Evolutionary conservation across 2,113 vertebrate genomes (phyloP).

Genomic region (Psophia crepitans): DNA sequence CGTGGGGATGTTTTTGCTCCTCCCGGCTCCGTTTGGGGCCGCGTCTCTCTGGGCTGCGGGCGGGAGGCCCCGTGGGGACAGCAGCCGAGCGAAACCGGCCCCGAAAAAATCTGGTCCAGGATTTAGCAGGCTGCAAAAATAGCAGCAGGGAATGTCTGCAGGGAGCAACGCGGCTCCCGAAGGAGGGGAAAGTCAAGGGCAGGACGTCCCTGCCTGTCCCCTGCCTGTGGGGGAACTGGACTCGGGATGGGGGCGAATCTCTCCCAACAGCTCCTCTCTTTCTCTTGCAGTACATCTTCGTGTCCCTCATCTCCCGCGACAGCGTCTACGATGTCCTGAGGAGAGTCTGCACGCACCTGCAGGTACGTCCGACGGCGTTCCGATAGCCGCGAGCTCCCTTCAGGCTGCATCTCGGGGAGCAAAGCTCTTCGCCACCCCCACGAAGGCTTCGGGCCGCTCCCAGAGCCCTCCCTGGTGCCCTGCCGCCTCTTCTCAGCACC

Average conservation of each 20-base stretch:
- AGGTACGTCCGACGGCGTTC: constrained; percentile 66
- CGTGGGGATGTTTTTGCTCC: rapidly evolving
- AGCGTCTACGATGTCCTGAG: constrained; percentile 89
- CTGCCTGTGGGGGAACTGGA: not conserved
- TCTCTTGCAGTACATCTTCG: constrained; percentile 86
- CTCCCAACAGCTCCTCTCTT: not conserved
- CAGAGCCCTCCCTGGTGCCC: not conserved
- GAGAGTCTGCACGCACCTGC: constrained; percentile 91
- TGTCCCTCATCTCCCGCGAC: constrained; percentile 92
- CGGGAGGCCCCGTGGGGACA: not conserved
- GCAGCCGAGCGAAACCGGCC: not conserved
- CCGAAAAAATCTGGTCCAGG: constrained; percentile 28
- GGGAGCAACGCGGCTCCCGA: not conserved
- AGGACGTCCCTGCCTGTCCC: not conserved
- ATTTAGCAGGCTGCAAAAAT: constrained; percentile 46
- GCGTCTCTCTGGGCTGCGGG: not conserved
- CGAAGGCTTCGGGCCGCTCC: not conserved
- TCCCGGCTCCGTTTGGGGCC: not conserved
- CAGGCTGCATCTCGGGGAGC: not conserved
- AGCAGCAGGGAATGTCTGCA: not conserved
- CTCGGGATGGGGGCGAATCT: rapidly evolving
- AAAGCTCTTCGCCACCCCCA: not conserved
- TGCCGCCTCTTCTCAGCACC: not conserved
- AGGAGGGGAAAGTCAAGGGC: constrained; percentile 10
- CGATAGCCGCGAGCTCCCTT: not conserved